phyloP scores from a whole-genome alignment of 2,888 invertebrate species.

The Coleophora deauratella region DNA sequence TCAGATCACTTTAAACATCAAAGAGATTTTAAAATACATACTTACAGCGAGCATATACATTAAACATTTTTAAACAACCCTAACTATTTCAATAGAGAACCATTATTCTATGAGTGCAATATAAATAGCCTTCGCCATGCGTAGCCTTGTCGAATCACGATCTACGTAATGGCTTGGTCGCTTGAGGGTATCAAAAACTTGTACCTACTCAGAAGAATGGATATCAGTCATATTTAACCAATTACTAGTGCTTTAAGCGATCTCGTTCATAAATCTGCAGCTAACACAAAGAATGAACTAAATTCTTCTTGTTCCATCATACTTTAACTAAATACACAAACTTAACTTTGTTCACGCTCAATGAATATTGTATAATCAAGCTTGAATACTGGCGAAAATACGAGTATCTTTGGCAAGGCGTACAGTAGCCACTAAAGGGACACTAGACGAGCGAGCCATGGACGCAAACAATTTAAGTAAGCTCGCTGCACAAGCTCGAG shows the following conservation, averaged over 20 bases:
- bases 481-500: constrained; percentile 40
- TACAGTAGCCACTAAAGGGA: constrained; percentile 21
- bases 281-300: no score
- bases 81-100: background rate
- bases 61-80: no score
- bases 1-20: no score
- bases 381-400: no score
- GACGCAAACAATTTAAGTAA: constrained; percentile 56
- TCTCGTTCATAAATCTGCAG: constrained; percentile 24
- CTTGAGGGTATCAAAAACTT: constrained; percentile 23
- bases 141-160: constrained; percentile 30
- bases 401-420: background rate
- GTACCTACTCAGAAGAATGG: constrained; percentile 20
- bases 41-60: no score
- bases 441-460: constrained; percentile 29
- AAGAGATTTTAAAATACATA: no score
- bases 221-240: constrained; percentile 30
- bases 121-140: constrained; percentile 20
- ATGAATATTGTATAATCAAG: no score
- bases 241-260: no score
- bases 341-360: constrained; percentile 1
- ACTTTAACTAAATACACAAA: no score
- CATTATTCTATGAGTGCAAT: constrained; percentile 8
- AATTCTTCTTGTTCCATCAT: no score
- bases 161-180: constrained; percentile 29